phyloP scores from a whole-genome alignment of 2,797 vertebrate species.

The Acropternis orthonyx region DNA sequence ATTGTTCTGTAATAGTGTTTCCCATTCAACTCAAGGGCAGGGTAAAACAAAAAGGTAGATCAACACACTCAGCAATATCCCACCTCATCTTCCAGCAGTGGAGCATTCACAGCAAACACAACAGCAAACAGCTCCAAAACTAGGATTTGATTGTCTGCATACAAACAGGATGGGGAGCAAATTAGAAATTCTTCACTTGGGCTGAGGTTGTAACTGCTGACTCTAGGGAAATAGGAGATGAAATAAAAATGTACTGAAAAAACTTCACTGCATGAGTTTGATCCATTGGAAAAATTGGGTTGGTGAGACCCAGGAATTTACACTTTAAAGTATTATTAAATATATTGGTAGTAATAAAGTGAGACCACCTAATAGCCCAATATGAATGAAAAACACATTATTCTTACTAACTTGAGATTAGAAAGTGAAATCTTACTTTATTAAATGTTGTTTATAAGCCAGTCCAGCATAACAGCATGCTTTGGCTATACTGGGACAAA shows the following conservation, averaged over 20 bases:
- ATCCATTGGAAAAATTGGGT: background rate
- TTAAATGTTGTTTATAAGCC: background rate
- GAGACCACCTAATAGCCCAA: background rate
- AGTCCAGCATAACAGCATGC: background rate
- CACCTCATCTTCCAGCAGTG: background rate
- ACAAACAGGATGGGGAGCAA: background rate
- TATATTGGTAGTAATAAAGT: background rate
- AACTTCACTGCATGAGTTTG: background rate
- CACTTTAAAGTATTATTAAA: background rate
- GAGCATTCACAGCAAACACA: background rate
- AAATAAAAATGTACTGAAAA: background rate
- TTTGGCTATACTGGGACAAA: constrained; percentile 42
- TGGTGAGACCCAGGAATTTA: background rate
- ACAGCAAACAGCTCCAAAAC: background rate
- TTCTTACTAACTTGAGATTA: background rate
- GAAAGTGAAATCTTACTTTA: constrained; percentile 8
- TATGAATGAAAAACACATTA: background rate
- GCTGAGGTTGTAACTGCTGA: background rate
- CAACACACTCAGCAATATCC: background rate
- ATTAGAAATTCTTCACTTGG: background rate
- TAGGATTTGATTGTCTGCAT: background rate
- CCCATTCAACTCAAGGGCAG: background rate
- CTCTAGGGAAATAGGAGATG: background rate
- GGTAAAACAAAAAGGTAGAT: background rate
- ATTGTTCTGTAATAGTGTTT: background rate